Base-by-base conservation (phyloP, 2,888 invertebrate species). In the Xanthorhoe spadicearia region DNA sequence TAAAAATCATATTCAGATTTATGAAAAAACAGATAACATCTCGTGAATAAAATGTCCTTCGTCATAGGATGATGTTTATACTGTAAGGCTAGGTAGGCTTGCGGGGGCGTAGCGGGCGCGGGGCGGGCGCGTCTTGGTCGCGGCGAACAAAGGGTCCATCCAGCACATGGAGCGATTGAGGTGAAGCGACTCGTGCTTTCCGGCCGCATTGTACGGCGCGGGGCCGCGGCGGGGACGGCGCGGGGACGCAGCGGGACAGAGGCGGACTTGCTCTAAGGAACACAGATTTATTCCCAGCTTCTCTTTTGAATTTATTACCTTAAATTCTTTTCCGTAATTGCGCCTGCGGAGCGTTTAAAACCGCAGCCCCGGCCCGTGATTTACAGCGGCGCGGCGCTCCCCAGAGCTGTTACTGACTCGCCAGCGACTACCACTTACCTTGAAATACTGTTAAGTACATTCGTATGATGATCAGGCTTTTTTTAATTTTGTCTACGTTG, bases 291-390 rank as follows among this genome's bases (percentile, higher is more conserved):
- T 71, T 68, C 57, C 52, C 62, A 60, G 69, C 70, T 69, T 70
- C 68, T 53, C 46, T 51, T 56, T 63, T 43, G 54, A 69, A 76
- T 77, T 77, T 75, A 76, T 72, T 61, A 57, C 71, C 66, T 62
- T 67, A 68, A 72, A 77, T 76, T 78, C 57, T 76, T 78, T 77
- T 72, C 70, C 64, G 74, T 76, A 76, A 77, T 75, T 74, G 68
- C 72, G 71, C 67, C 66, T 66, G 51, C 52, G 64, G 63, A 70
- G 71, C 71, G 61, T 66, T 74, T 72, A 64, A 71, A 71, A 64
- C 74, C 69, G 69, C 71, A 67, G 69, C 54, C 67, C 50, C 69
- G 68, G 61, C 43, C 51, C 62, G 55, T 72, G 72, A 73, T 69
- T 70, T 71, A 73, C 66, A 62, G 19, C 59, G 64, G 35, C 59